A percentile compares a stretch with the other conserved stretches of the same genome.
Conservation (phyloP, 2,113 vertebrate genomes). For the Orycteropus afer region DNA sequence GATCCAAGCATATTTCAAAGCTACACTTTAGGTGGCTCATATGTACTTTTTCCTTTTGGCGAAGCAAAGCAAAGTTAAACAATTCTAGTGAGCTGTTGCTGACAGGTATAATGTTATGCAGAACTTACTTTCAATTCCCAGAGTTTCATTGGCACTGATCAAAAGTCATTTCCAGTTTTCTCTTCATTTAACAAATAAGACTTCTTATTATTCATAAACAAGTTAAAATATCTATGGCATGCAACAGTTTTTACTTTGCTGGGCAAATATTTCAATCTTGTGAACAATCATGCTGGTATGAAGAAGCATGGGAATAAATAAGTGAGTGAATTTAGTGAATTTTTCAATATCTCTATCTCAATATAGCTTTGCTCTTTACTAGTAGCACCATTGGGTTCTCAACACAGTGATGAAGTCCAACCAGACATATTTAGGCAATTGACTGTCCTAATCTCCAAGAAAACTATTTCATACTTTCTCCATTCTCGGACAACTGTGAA, state of each 20-base stretch:
- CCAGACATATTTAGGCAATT: background rate
- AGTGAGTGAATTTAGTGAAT: background rate
- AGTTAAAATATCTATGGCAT: background rate
- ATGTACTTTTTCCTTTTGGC: background rate
- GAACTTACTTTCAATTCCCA: background rate
- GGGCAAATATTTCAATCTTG: background rate
- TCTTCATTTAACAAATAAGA: background rate
- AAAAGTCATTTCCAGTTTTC: background rate
- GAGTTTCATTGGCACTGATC: background rate
- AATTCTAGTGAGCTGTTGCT: background rate
- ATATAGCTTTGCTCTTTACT: background rate
- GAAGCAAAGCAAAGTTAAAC: background rate
- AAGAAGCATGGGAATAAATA: background rate
- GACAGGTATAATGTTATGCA: background rate
- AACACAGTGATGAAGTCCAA: background rate
- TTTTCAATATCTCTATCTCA: background rate
- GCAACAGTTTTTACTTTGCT: background rate
- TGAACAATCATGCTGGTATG: background rate
- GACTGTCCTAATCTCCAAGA: background rate
- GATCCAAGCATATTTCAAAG: background rate
- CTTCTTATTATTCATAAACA: constrained; percentile 7
- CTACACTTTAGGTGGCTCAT: background rate
- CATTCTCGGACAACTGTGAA: background rate
- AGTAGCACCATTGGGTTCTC: background rate
- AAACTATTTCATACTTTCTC: background rate